phyloP scores from a whole-genome alignment of 1,140 invertebrate species.

The Rhopalosiphum padi region DNA sequence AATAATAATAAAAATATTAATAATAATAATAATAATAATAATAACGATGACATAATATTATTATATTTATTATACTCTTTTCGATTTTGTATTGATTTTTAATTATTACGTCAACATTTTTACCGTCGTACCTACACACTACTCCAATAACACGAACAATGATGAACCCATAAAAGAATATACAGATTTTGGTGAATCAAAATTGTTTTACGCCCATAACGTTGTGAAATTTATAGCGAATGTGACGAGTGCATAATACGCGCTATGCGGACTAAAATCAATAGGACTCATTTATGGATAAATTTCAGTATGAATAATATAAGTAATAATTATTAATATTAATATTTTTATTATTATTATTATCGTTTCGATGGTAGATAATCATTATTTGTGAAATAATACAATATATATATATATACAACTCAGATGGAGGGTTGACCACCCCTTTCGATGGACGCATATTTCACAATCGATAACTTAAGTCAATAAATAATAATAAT shows the following conservation, averaged over 20 bases:
- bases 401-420: not conserved
- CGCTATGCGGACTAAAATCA: slow-evolving; percentile 28
- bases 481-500: not conserved
- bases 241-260: not conserved
- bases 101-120: not conserved
- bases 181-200: not conserved
- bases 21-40: not conserved
- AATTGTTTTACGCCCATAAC: not conserved
- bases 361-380: not conserved
- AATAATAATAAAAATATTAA: not conserved
- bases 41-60: not conserved
- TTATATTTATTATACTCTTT: not conserved
- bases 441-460: not conserved
- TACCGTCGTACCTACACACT: not conserved
- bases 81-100: not conserved
- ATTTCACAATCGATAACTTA: not conserved
- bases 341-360: not conserved
- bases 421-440: not conserved
- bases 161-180: not conserved
- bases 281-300: slow-evolving; percentile 10
- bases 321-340: not conserved
- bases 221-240: not conserved
- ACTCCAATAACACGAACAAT: not conserved
- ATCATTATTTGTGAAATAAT: not conserved
- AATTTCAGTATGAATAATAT: not conserved